A percentile compares a stretch with the other conserved stretches of the same genome.
Conservation (phyloP, 2,113 vertebrate species). For the Syrrhaptes paradoxus region DNA sequence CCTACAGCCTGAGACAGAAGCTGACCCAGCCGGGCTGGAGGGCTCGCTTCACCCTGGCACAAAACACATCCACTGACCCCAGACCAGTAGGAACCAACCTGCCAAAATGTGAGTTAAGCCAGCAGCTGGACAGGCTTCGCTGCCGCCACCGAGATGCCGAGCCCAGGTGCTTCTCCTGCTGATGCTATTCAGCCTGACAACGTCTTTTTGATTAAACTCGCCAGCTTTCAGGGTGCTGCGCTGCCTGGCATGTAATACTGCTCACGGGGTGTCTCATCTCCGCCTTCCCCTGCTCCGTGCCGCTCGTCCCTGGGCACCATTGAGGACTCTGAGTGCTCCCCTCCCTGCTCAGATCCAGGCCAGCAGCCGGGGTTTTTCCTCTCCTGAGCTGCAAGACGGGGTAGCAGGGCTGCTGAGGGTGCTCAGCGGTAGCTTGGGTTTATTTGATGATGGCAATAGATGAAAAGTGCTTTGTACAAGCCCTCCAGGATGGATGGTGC, state of each 20-base stretch:
- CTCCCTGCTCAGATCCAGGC: neutral
- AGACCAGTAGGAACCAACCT: neutral
- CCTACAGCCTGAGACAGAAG: rapidly evolving
- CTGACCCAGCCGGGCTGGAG: neutral
- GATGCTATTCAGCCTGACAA: neutral
- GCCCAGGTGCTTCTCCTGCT: neutral
- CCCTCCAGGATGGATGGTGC: neutral
- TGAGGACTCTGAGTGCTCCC: rapidly evolving
- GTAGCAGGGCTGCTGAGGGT: neutral
- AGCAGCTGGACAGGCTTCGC: neutral
- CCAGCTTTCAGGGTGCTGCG: neutral
- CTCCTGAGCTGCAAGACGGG: neutral
- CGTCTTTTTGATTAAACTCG: neutral
- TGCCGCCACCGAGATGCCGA: rapidly evolving
- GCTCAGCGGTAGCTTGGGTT: neutral
- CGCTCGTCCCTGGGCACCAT: rapidly evolving
- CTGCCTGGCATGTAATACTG: neutral
- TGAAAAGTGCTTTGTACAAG: neutral
- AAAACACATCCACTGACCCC: neutral
- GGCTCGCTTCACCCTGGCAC: neutral
- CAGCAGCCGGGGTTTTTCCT: rapidly evolving
- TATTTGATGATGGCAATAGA: neutral
- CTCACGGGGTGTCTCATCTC: neutral
- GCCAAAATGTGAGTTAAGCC: rapidly evolving
- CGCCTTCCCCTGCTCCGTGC: rapidly evolving